Evolutionary conservation across 2,797 vertebrate genomes (phyloP), one percentile per base, ranked within the genome.

Genomic region (Cirrhinus mrigala): DNA sequence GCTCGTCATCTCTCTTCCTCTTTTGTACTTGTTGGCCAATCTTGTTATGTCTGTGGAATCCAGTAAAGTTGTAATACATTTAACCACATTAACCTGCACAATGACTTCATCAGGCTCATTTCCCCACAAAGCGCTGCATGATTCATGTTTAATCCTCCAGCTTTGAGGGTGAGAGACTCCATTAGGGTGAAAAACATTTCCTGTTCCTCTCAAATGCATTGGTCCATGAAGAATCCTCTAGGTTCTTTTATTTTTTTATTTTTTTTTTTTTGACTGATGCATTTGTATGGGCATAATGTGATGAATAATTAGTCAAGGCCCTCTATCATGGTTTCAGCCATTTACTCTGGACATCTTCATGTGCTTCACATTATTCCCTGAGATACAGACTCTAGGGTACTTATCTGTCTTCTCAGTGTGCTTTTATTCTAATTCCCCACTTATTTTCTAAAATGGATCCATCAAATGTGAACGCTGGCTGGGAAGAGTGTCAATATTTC

Each of bases 381-480:
- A 71, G 52, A 76, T 76, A 75, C 46, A 58, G n/a, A 27, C 37
- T 48, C n/a, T 40, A 50, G 81, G 29, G 82, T 40, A 62, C 81
- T 75, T 52, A 64, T 75, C 46, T 52, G 1, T 27, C 50, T 20
- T 44, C 29, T 69, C 75, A 50, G 12, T 69, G 66, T 46, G 64
- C 62, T 48, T 68, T 60, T 58, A 48, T 70, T 46, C 64, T 11
- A 68, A 58, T 77, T 77, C 33, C 33, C n/a, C 40, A 9, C 74
- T 37, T 80, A 82, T 83, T 81, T 74, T 20, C 87, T 80, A 80
- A 82, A 84, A 83, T 79, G 22, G 33, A 78, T 78, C 81, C 58
- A 88, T 90, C 37, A 87, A 90, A 91, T 83, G 89, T 87, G 68
- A 85, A 86, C 56, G 52, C 79, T 74, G 73, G 33, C 78, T 84